Conservation (phyloP, 2,113 vertebrate species). For the Microcebus murinus region DNA sequence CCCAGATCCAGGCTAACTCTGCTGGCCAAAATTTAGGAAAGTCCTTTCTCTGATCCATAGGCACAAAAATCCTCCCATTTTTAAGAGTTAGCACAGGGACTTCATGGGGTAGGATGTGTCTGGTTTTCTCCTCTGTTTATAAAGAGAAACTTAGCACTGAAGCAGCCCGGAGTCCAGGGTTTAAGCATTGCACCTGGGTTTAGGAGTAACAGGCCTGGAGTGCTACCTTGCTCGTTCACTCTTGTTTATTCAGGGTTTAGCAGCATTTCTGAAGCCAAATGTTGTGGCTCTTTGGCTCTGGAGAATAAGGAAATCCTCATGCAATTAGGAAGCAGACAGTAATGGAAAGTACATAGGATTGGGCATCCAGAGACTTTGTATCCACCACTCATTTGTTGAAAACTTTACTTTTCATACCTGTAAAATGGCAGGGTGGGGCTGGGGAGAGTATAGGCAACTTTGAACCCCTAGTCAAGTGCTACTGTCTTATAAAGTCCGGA, state of each 20-base stretch:
- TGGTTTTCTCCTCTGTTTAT: background rate
- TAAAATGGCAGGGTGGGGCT: background rate
- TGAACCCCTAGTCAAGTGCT: background rate
- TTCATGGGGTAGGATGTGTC: too few species aligned
- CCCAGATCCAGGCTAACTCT: background rate
- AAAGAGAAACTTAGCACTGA: background rate
- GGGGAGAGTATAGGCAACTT: background rate
- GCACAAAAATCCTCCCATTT: background rate
- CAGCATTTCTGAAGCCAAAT: conserved; percentile 33
- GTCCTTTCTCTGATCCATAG: background rate
- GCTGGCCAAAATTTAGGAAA: background rate
- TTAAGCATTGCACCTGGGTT: background rate
- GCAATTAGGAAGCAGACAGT: conserved; percentile 49
- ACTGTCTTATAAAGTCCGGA: background rate
- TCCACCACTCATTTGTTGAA: conserved; percentile 37
- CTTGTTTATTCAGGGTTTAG: conserved; percentile 36
- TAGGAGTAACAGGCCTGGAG: background rate
- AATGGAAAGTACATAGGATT: conserved; percentile 37
- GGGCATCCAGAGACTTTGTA: background rate
- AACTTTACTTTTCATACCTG: conserved; percentile 37
- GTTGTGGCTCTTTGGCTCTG: conserved; percentile 4
- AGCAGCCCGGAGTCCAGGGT: background rate
- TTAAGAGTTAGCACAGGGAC: background rate
- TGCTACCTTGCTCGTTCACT: background rate
- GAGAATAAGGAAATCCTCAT: conserved; percentile 28